Evolutionary conservation across 1,140 invertebrate genomes (phyloP), one percentile per base, ranked within the genome.

Genomic region (Venturia canescens): DNA sequence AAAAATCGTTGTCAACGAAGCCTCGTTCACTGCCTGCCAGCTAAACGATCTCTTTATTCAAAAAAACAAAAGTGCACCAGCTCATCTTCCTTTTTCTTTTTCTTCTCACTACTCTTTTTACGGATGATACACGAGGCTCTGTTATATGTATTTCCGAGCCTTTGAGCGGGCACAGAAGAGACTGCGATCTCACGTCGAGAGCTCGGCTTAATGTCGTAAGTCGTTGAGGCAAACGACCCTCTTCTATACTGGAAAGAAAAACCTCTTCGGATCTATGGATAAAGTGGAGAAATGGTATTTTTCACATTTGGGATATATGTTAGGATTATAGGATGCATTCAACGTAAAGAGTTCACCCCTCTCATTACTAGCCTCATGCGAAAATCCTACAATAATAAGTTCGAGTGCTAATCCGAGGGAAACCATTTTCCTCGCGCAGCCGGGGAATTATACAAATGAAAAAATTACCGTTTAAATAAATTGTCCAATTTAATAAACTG

Each of bases 121-220:
- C 31, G 26, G 7, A 69, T 69, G 66, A 26, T 63, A 63, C 23
- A 27, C 50, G 50, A 18, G 50, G 13, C 3, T 27, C 2, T 77
- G 75, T 76, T 77, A 60, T 77, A 60, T 57, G 53, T 81, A 34
- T 81, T 63, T 81, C 38, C 50, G 66, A 75, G 48, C 57, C 31
- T 81, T 27, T 63, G n/a, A 27, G 60, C 60, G 60, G 66, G 29
- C 27, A 27, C 31, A n/a, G 26, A 31, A 69, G 27, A 15, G 66
- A 69, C 66, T 27, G 66, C 66, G 66, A 69, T 69, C 66, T 67
- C 80, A 63, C 71, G 29, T 81, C 26, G 80, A 78, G 66, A 69
- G 27, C 66, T 69, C 27, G 26, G 80, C 80, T 78, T 81, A 81
- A 78, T 81, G 75, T 78, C 80, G 71, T 78, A 70, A 81, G 74